A percentile compares a stretch with the other conserved stretches of the same genome.
Evolutionary conservation across 2,113 vertebrate genomes (phyloP).

Genomic region (Carassius auratus): DNA sequence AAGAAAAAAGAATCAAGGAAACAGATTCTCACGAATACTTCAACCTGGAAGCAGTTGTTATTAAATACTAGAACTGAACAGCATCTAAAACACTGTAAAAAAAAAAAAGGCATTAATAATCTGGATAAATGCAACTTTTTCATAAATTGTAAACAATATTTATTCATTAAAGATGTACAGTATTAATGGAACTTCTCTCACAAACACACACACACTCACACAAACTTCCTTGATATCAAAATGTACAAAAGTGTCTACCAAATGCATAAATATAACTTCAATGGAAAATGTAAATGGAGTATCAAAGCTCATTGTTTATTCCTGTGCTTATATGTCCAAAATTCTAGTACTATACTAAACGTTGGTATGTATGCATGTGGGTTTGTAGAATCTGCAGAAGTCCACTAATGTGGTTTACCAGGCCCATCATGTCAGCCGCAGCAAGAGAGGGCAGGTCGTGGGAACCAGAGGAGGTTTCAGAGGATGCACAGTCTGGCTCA

Average conservation of each 20-base stretch:
- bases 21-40: no score
- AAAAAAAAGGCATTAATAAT: no score
- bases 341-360: background rate
- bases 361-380: background rate
- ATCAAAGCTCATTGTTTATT: background rate
- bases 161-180: no score
- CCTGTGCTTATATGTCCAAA: background rate
- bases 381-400: conserved; percentile 74
- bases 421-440: conserved; percentile 92
- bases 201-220: no score
- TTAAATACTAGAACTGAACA: no score
- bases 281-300: background rate
- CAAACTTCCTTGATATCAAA: no score
- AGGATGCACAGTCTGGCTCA: conserved; percentile 96
- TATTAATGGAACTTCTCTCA: no score
- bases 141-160: no score
- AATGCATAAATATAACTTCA: background rate
- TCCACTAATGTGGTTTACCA: conserved; percentile 94
- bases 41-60: no score
- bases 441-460: conserved; percentile 91
- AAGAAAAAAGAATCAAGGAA: no score
- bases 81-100: no score
- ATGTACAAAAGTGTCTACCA: background rate
- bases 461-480: conserved; percentile 91
- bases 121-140: no score